Percentiles rank a stretch among this genome's conserved stretches.
phyloP scores from a whole-genome alignment of 2,113 vertebrate genomes.

The Turnix velox region DNA sequence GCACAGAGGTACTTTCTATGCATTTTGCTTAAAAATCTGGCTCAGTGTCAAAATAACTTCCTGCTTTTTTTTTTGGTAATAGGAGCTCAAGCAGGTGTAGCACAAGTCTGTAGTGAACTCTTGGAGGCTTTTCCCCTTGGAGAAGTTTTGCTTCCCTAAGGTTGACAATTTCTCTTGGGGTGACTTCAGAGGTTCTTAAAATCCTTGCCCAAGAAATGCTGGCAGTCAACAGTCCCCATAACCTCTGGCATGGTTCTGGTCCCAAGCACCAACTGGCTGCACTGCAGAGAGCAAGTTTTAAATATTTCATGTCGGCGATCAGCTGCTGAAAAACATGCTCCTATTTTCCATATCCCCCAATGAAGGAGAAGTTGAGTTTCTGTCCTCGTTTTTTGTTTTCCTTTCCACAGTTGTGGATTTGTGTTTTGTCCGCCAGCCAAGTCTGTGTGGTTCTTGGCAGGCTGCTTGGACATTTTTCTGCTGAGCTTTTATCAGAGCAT shows the following conservation, averaged over 20 bases:
- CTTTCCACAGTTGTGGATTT: slow-evolving; percentile 48
- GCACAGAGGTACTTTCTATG: background rate
- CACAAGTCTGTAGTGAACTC: background rate
- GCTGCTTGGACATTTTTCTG: background rate
- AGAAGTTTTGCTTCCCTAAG: background rate
- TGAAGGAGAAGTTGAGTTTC: slow-evolving; percentile 21
- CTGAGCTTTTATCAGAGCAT: slow-evolving; percentile 41
- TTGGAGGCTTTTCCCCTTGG: background rate
- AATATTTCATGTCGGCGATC: background rate
- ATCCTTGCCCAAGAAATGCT: background rate
- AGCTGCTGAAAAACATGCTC: slow-evolving; percentile 38
- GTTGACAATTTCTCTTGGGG: background rate
- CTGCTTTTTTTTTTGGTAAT: background rate
- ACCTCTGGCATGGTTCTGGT: background rate
- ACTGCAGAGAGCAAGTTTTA: background rate
- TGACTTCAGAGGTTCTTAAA: background rate
- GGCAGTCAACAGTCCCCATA: background rate
- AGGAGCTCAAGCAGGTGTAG: background rate
- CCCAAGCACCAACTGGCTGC: background rate
- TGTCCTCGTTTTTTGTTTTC: slow-evolving; percentile 26
- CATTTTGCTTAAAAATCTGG: background rate
- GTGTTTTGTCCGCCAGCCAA: slow-evolving; percentile 39
- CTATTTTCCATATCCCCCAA: slow-evolving; percentile 15
- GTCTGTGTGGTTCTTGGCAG: slow-evolving; percentile 62
- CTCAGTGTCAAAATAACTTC: background rate